Percentiles rank a stretch among this genome's conserved stretches.
These are phyloP conservation scores for Ctenodactylus gundi DNA, from an alignment of 2,113 vertebrate species.

Conservation along the genomic window DNA sequence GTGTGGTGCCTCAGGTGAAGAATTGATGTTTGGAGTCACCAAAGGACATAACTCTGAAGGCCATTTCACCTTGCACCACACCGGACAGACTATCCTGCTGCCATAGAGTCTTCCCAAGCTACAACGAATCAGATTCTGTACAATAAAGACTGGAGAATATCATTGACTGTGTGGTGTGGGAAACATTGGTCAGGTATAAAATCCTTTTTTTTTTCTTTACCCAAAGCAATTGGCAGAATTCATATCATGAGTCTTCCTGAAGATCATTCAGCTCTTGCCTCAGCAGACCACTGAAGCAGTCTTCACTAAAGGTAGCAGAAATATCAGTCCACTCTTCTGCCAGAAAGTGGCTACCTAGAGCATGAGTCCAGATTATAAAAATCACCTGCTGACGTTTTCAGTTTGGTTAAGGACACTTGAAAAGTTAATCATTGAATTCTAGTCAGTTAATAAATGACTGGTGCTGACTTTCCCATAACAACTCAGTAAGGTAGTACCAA, in stretches of 20 bases:
- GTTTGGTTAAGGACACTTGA: not conserved
- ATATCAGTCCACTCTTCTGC: not conserved
- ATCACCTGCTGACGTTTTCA: not conserved
- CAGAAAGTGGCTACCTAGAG: not conserved
- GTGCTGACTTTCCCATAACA: not conserved
- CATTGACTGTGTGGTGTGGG: not conserved
- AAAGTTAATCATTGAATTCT: not conserved
- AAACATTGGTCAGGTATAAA: slow-evolving; percentile 29
- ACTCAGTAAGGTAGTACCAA: not conserved
- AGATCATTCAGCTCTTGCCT: not conserved
- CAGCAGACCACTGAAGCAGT: not conserved
- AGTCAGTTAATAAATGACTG: not conserved
- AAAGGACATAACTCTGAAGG: not conserved
- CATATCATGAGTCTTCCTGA: not conserved
- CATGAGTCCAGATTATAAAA: not conserved
- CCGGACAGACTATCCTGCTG: not conserved
- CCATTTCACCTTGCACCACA: not conserved
- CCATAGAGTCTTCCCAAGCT: not conserved
- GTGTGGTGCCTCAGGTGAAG: too few relatives aligned
- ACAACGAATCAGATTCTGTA: not conserved
- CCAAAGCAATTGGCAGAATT: not conserved
- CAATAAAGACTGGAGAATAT: not conserved
- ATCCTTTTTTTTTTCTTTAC: not conserved
- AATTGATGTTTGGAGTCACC: not conserved
- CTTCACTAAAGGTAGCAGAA: not conserved